phyloP scores from a whole-genome alignment of 1,140 invertebrate species.

The Globodera ellingtonae region DNA sequence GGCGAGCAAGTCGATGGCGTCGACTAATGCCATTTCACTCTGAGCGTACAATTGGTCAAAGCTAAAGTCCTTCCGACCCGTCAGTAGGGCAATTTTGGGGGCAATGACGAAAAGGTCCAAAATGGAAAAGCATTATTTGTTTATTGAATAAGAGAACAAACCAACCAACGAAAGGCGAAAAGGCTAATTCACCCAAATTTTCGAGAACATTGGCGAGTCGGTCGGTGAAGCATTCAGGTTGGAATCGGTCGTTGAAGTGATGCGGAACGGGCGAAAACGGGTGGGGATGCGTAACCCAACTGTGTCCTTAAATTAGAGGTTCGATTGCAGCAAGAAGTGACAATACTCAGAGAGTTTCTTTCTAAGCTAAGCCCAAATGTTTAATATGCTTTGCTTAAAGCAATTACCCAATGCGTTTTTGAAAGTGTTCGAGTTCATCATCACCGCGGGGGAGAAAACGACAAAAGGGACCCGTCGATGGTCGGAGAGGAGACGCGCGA shows the following conservation, averaged over 20 bases:
- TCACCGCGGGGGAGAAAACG: conserved; percentile 11
- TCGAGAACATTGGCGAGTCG: conserved; percentile 15
- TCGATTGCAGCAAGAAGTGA: neutral
- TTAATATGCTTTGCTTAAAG: too few species aligned
- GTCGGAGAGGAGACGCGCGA: conserved; percentile 11
- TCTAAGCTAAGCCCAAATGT: too few species aligned
- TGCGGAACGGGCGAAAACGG: conserved; percentile 15
- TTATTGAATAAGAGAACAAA: neutral
- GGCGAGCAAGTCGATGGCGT: conserved; percentile 24
- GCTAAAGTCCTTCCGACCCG: neutral
- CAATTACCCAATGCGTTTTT: conserved; percentile 3
- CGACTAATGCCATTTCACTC: conserved; percentile 17
- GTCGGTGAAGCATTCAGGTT: conserved; percentile 12
- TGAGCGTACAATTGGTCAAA: conserved; percentile 9
- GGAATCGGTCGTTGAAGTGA: conserved; percentile 11
- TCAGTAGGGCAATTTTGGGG: neutral
- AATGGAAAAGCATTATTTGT: neutral
- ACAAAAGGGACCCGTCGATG: neutral
- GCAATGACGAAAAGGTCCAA: conserved; percentile 15
- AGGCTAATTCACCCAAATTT: conserved; percentile 20
- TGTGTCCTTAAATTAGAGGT: conserved; percentile 11
- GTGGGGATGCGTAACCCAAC: conserved; percentile 29
- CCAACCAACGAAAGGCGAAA: conserved; percentile 1
- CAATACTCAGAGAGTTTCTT: too few species aligned
- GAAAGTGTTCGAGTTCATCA: conserved; percentile 4